Evolutionary conservation across 2,113 vertebrate species (phyloP).

Genomic region (Triplophysa tibetana): DNA sequence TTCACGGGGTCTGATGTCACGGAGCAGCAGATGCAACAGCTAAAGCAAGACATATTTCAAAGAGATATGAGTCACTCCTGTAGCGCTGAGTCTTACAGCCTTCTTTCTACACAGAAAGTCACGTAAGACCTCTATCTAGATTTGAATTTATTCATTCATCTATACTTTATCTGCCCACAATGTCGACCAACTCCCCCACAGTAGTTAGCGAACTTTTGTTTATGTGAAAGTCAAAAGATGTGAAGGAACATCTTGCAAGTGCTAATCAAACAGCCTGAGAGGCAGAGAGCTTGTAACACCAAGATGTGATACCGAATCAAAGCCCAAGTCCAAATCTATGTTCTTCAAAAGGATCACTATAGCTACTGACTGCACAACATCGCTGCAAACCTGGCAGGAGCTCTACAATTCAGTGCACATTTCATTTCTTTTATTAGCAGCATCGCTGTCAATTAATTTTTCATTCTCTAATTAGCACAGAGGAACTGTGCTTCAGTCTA

Average conservation of each 20-base stretch:
- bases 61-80: constrained; percentile 13
- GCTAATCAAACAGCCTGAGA: constrained; percentile 46
- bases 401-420: not conserved
- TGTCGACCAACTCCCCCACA: constrained; percentile 23
- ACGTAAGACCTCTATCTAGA: not conserved
- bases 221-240: constrained; percentile 41
- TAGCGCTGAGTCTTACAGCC: not conserved
- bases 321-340: constrained; percentile 9
- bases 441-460: constrained; percentile 5
- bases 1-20: not conserved
- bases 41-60: constrained; percentile 18
- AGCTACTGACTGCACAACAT: constrained; percentile 1
- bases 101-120: constrained; percentile 8
- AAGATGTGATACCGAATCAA: constrained; percentile 40
- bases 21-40: not conserved
- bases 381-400: constrained; percentile 3
- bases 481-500: not conserved
- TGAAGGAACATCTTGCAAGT: constrained; percentile 37
- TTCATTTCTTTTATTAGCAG: constrained; percentile 24
- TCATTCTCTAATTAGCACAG: constrained; percentile 23
- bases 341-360: constrained; percentile 30
- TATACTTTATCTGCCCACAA: not conserved
- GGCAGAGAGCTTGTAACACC: constrained; percentile 34
- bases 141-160: constrained; percentile 9
- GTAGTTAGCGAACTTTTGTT: constrained; percentile 39